Percentiles rank a stretch among this genome's conserved stretches.
These are phyloP conservation scores for Pheosia gnoma DNA, from an alignment of 2,888 invertebrate species.

Conservation along the genomic window DNA sequence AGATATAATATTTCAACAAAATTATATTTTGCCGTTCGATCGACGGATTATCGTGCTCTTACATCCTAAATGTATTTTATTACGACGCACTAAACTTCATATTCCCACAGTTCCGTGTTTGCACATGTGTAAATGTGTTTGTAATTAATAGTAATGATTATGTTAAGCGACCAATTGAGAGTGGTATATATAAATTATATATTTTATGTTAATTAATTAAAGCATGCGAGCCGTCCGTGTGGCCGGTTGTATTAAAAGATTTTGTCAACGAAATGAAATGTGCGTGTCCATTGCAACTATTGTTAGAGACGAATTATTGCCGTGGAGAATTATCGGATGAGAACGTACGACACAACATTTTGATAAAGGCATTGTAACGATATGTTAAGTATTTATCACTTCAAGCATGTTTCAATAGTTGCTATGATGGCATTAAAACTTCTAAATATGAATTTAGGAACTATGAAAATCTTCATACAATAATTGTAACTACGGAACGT, in stretches of 20 bases:
- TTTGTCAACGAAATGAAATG: slow-evolving; percentile 68
- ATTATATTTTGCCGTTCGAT: not conserved
- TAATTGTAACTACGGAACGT: too few relatives aligned
- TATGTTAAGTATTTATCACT: too few relatives aligned
- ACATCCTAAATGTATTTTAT: not conserved
- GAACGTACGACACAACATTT: too few relatives aligned
- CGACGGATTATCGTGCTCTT: not conserved
- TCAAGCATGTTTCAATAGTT: too few relatives aligned
- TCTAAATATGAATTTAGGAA: too few relatives aligned
- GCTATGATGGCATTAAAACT: too few relatives aligned
- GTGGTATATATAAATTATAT: slow-evolving; percentile 48
- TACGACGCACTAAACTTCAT: not conserved
- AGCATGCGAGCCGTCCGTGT: slow-evolving; percentile 67
- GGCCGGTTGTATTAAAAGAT: slow-evolving; percentile 66
- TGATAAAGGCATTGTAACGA: too few relatives aligned
- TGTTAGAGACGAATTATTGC: not conserved
- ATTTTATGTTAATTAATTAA: slow-evolving; percentile 65
- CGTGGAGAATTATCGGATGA: not conserved
- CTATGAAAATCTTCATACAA: too few relatives aligned
- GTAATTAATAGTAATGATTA: slow-evolving; percentile 39
- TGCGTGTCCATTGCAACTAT: slow-evolving; percentile 50
- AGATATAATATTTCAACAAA: slow-evolving; percentile 7
- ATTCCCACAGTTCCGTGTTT: slow-evolving; percentile 5
- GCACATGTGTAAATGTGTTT: slow-evolving; percentile 16
- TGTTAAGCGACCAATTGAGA: slow-evolving; percentile 60